These are phyloP conservation scores for Fulmarus glacialis DNA, from an alignment of 2,113 vertebrate species.

Conservation along the genomic window DNA sequence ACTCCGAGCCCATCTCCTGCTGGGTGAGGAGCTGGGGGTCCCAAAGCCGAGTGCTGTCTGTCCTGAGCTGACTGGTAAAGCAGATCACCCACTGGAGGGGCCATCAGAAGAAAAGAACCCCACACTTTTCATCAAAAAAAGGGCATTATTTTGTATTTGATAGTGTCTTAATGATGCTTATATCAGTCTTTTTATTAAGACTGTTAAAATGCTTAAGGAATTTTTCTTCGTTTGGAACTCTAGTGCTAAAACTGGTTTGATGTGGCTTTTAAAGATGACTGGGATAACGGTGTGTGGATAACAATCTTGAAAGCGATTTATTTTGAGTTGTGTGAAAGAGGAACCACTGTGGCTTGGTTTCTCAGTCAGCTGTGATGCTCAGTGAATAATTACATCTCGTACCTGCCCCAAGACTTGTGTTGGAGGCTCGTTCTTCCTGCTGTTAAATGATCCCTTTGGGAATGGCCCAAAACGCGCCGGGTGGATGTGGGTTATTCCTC, in stretches of 20 bases:
- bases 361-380: fast-evolving
- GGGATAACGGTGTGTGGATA: not conserved
- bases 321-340: not conserved
- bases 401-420: not conserved
- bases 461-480: fast-evolving
- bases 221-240: not conserved
- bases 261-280: not conserved
- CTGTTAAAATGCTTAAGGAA: not conserved
- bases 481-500: not conserved
- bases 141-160: not conserved
- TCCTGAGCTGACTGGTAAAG: not conserved
- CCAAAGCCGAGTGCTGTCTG: not conserved
- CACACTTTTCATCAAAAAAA: not conserved
- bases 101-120: not conserved
- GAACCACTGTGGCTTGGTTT: not conserved
- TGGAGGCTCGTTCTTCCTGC: not conserved
- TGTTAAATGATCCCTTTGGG: not conserved
- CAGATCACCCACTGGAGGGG: fast-evolving
- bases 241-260: not conserved
- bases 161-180: not conserved
- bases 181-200: not conserved
- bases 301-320: not conserved
- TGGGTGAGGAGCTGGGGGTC: not conserved
- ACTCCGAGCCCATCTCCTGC: not conserved
- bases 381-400: not conserved